phyloP scores from a whole-genome alignment of 2,113 vertebrate genomes.

The Marcusenius ussheri region DNA sequence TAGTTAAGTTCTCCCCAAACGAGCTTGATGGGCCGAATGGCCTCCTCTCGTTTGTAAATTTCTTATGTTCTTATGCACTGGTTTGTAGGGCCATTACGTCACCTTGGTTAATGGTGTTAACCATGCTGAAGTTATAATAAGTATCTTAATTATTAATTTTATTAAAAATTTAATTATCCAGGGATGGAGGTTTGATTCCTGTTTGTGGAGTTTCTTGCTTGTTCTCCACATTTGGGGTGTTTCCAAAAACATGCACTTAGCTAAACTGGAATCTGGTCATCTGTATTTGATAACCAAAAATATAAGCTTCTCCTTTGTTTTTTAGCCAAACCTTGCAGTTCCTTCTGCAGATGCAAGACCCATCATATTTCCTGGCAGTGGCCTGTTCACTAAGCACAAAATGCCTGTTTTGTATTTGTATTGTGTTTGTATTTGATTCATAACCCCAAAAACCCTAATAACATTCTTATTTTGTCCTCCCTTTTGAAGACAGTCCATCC shows the following conservation, averaged over 20 bases:
- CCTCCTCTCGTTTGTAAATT: too few species aligned
- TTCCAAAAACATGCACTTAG: neutral
- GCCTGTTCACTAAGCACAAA: neutral
- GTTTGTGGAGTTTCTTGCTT: neutral
- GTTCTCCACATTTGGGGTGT: neutral
- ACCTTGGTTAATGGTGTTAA: neutral
- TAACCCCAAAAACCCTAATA: neutral
- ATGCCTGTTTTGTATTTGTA: neutral
- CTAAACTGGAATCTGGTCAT: neutral
- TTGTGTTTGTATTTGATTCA: neutral
- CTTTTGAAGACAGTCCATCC: neutral
- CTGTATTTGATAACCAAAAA: neutral
- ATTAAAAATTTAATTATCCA: neutral
- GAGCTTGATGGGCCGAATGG: too few species aligned
- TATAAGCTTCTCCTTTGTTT: neutral
- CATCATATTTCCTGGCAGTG: neutral
- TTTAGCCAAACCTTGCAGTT: neutral
- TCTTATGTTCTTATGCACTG: too few species aligned
- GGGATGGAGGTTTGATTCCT: neutral
- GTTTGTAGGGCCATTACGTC: neutral
- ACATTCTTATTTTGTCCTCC: neutral
- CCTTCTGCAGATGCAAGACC: neutral
- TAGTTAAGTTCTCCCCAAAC: too few species aligned
- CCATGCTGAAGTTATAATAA: neutral
- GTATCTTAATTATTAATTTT: neutral